Base-by-base conservation (phyloP, 2,797 vertebrate genomes). In the Clarias laeviceps region DNA sequence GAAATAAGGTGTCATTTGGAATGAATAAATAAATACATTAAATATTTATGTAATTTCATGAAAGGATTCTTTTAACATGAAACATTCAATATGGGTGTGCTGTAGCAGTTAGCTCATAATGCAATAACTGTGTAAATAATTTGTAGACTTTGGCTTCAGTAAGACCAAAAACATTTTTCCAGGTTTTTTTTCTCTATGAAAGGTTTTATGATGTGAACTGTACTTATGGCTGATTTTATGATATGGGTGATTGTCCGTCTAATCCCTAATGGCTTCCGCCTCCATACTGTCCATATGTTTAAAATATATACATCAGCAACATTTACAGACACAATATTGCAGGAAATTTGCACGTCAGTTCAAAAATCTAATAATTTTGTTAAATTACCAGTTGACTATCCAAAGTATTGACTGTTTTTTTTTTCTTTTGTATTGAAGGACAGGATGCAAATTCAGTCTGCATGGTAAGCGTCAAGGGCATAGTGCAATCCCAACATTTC, bases 61-160 rank as follows among this genome's bases (percentile, higher is more conserved):
- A 79, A 79, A 62, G 22, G 57, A 62, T 12, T 37, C 76, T 79
- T 79, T 78, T 61, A 79, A 57, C 20, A 61, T 77, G 29, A 59
- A 77, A 4, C 73, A 32, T 76, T 57, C 17, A 76, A 14, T 77
- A 34, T 37, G 34, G 5, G 59, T 79, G 37, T 80, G 24, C 8
- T 64, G 78, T 27, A 64, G 59, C 61, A 45, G 24, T n/a, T 40
- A 15, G 15, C 37, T 40, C 24, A 29, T 45, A 45, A 45, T 27
- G 78, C 37, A 64, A 27, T 80, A 64, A 50, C 61, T 64, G 15
- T 62, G 14, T 64, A 45, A 45, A 80, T 80, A 45, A 64, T 80
- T 64, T 80, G 77, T 64, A 37, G 59, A 45, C 22, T 11, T 64
- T 80, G 61, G 78, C 78, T 45, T 45, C 61, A 27, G 37, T 64